Evolutionary conservation across 2,113 vertebrate species (phyloP), one percentile per base, ranked within the genome.

Genomic region (Phycodurus eques): DNA sequence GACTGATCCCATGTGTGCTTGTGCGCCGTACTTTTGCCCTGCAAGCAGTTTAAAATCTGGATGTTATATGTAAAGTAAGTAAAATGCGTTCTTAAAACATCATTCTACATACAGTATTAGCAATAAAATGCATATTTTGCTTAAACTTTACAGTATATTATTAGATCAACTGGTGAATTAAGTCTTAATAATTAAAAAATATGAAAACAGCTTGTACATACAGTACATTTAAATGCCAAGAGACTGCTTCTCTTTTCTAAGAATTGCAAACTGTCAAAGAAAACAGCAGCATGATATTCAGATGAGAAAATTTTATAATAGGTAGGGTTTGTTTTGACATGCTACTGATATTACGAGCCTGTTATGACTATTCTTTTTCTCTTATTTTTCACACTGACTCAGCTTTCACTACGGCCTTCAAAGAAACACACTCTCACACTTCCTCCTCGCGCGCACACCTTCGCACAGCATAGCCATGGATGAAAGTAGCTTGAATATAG

Each of bases 381-480:
- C 43, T 64, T 46, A 4, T 60, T 75, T 83, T 70, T 85, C 85
- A 80, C n/a, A 69, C 64, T 88, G 83, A 90, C 57, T 88, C 85
- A 88, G 64, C 83, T 85, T 83, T 87, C 85, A 87, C 73, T 83
- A 70, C 53, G 27, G 33, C 42, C 66, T 80, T 80, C 77, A 5
- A 33, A 51, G 44, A 31, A 14, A 33, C 33, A 43, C 59, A 47
- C 33, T 22, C 33, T 61, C 53, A 42, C 63, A 14, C 59, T 61
- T 61, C 27, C 59, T 61, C 59, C 7, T 43, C 19, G 20, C 53
- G 42, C n/a, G 44, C 49, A 8, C 20, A 19, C n/a, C 49, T 66
- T 60, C 47, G 44, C 13, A 22, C 42, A 27, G 64, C 44, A 60
- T 69, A 79, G 80, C 73, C 72, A 35, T 44, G 61, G 67, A 75